phyloP scores from a whole-genome alignment of 2,888 invertebrate genomes.

The Cataglyphis cursor region DNA sequence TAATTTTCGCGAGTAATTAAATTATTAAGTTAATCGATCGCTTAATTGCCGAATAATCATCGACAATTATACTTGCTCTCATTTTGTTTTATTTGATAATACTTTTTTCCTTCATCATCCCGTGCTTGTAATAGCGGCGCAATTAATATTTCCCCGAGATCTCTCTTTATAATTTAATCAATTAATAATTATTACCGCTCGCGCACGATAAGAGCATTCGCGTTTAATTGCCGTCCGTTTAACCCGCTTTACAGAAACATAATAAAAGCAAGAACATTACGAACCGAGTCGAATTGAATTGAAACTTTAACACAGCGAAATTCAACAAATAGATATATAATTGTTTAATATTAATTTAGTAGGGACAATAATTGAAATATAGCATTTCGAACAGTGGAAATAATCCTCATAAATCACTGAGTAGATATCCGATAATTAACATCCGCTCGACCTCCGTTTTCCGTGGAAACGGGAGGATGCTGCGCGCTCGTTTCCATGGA shows the following conservation, averaged over 20 bases:
- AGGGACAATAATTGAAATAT: background rate
- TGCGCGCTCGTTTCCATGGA: slow-evolving; percentile 4
- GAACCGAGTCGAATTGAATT: slow-evolving; percentile 14
- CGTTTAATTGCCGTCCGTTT: slow-evolving; percentile 34
- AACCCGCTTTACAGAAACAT: background rate
- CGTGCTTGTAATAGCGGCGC: slow-evolving; percentile 12
- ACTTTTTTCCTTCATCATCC: background rate
- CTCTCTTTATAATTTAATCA: slow-evolving; percentile 33
- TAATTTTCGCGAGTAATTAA: slow-evolving; percentile 32
- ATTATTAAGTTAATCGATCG: slow-evolving; percentile 28
- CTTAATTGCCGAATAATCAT: slow-evolving; percentile 45
- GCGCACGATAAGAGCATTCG: slow-evolving; percentile 32
- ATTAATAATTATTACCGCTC: slow-evolving; percentile 29
- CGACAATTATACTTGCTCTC: slow-evolving; percentile 10
- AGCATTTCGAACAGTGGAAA: slow-evolving; percentile 10
- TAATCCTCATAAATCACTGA: slow-evolving; percentile 48
- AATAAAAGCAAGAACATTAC: slow-evolving; percentile 23
- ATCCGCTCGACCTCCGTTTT: slow-evolving; percentile 68
- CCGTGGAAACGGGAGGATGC: slow-evolving; percentile 46
- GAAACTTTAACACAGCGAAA: slow-evolving; percentile 4
- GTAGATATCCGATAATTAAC: slow-evolving; percentile 67
- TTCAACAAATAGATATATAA: slow-evolving; percentile 37
- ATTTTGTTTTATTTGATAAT: background rate
- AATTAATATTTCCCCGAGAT: slow-evolving; percentile 16
- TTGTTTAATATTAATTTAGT: slow-evolving; percentile 16